Evolutionary conservation across 37 sponge, comb jelly and placozoan genomes (phyloP), one percentile per base, ranked within the genome.

Genomic region (Spongilla lacustris): DNA sequence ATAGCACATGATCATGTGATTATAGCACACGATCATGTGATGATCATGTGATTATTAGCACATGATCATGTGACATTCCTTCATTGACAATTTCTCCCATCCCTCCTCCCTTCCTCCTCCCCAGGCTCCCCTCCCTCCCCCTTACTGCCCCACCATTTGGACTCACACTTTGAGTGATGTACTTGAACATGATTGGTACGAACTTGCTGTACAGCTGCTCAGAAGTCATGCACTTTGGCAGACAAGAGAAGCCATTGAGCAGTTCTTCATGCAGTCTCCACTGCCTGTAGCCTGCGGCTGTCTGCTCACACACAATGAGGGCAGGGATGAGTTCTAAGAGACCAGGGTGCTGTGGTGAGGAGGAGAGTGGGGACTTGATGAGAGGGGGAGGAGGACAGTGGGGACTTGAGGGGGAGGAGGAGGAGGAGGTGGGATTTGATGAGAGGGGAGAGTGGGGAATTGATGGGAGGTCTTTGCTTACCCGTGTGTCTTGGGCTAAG

Each of bases 131-230:
- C n/a, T n/a, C n/a, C n/a, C n/a, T n/a, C n/a, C n/a, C n/a, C n/a
- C n/a, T n/a, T n/a, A n/a, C n/a, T n/a, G n/a, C n/a, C n/a, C n/a
- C n/a, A n/a, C n/a, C 46, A 46, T 4, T 10, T 30, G 21, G 2
- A 91, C 92, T 89, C 48, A 94, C 95, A 75, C 46, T 84, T 41
- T 75, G 72, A 24, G 72, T 34, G 67, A 95, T 84, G 69, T 71
- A 79, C 67, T 87, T 90, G 78, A 81, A 84, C n/a, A 87, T 30
- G 50, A 87, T 30, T 13, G 96, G 96, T 31, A 90, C 89, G 77
- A 95, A 88, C 74, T 87, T 92, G 68, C 17, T 30, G 89, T 91
- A 90, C 46, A 95, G 78, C 68, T 95, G 96, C 2, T 93, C 96
- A 0, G 91, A 86, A 0, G 96, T 93, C 83, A 93, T 69, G 36